Conservation (phyloP, 2,888 invertebrate genomes). For the Augiades crinisus region DNA sequence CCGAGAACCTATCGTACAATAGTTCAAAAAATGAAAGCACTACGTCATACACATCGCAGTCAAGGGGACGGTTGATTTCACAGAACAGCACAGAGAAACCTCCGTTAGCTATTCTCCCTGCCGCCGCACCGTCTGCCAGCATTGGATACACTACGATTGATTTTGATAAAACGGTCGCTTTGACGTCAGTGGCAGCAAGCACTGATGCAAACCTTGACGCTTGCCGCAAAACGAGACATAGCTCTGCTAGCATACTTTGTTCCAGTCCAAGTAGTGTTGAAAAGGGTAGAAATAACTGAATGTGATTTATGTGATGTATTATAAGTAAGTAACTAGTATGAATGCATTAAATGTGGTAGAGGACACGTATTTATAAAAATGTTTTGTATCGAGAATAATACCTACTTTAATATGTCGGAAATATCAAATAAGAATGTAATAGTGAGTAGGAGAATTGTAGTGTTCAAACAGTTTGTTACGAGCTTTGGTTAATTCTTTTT, state of each 20-base stretch:
- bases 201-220: constrained; percentile 87
- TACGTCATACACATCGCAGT: constrained; percentile 52
- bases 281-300: constrained; percentile 15
- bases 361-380: not conserved
- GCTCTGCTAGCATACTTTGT: constrained; percentile 84
- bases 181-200: constrained; percentile 89
- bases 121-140: constrained; percentile 81
- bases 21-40: constrained; percentile 59
- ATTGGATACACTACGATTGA: constrained; percentile 95
- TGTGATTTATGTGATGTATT: not conserved
- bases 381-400: not conserved
- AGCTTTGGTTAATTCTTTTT: too few species aligned
- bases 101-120: constrained; percentile 29
- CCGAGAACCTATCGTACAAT: constrained; percentile 55
- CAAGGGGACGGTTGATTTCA: constrained; percentile 54
- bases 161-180: constrained; percentile 95
- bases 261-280: constrained; percentile 57
- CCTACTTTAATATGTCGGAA: too few species aligned
- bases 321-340: not conserved
- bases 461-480: too few species aligned
- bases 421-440: too few species aligned
- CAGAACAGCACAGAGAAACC: constrained; percentile 60
- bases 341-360: not conserved
- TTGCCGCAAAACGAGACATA: constrained; percentile 90
- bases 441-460: too few species aligned